Conservation (phyloP, 1,140 invertebrate species). For the Agrilus planipennis region DNA sequence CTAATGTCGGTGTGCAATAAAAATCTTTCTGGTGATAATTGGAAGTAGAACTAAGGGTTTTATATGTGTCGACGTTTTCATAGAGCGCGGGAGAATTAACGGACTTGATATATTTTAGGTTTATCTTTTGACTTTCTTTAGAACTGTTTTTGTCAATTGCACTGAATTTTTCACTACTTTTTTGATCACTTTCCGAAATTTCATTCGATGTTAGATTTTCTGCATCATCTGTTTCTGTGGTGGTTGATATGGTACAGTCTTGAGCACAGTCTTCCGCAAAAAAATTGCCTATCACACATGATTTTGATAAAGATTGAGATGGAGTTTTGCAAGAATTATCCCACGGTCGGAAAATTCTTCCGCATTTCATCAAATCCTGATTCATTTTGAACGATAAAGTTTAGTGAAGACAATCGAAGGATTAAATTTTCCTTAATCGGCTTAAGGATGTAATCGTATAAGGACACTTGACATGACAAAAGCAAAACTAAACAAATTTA, state of each 20-base stretch:
- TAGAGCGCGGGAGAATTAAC: too few relatives aligned
- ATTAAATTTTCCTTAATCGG: constrained; percentile 1
- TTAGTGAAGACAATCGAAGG: constrained; percentile 1
- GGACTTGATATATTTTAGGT: background rate
- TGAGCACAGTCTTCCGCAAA: constrained; percentile 30
- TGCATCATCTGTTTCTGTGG: constrained; percentile 30
- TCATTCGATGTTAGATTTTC: background rate
- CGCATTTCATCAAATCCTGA: constrained; percentile 6
- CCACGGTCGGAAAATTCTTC: constrained; percentile 31
- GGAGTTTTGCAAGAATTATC: constrained; percentile 16
- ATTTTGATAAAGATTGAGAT: too few relatives aligned
- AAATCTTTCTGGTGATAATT: background rate
- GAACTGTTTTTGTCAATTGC: background rate
- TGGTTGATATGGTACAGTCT: constrained; percentile 42
- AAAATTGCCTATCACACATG: too few relatives aligned
- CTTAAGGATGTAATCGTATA: constrained; percentile 1
- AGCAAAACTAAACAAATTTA: constrained; percentile 24
- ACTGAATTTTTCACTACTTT: constrained; percentile 1
- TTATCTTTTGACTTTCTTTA: background rate
- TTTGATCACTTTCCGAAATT: background rate
- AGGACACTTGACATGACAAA: constrained; percentile 16
- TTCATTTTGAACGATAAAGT: background rate
- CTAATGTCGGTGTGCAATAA: background rate
- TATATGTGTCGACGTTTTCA: too few relatives aligned
- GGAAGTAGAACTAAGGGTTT: too few relatives aligned